A percentile compares a stretch with the other conserved stretches of the same genome.
Conservation (phyloP, 2,797 vertebrate species). For the Gymnoscopelus braueri region DNA sequence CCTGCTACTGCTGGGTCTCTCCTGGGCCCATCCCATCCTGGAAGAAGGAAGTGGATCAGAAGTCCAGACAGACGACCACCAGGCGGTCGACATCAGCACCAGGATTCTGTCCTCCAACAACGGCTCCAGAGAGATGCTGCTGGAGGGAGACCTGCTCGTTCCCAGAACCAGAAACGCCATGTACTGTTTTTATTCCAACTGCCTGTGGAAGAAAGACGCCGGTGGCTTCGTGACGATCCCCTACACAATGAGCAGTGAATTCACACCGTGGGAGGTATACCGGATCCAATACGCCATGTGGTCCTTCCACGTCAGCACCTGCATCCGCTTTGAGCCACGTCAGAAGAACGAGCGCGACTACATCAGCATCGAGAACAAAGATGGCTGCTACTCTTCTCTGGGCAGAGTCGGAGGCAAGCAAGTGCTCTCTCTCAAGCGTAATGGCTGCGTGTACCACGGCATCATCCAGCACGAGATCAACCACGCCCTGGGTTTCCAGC, state of each 20-base stretch:
- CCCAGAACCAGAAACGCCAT: constrained; percentile 16
- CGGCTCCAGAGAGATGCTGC: constrained; percentile 35
- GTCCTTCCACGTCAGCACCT: constrained; percentile 31
- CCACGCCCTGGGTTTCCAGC: constrained; percentile 75
- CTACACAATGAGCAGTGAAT: constrained; percentile 34
- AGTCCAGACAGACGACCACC: not conserved
- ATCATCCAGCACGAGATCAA: constrained; percentile 73
- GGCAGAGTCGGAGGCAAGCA: constrained; percentile 74
- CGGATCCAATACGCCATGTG: constrained; percentile 35
- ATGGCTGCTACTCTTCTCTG: constrained; percentile 73
- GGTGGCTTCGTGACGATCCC: constrained; percentile 40
- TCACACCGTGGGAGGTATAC: constrained; percentile 5
- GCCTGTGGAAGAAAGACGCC: constrained; percentile 42
- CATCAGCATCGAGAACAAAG: constrained; percentile 44
- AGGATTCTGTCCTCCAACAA: constrained; percentile 41
- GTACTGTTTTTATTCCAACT: not conserved
- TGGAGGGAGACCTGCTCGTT: constrained; percentile 47
- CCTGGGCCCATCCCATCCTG: constrained; percentile 15
- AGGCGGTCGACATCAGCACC: constrained; percentile 29
- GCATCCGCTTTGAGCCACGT: constrained; percentile 43
- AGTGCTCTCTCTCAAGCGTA: constrained; percentile 70
- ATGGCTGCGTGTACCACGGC: constrained; percentile 30
- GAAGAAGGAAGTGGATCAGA: constrained; percentile 15
- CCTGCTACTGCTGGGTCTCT: constrained; percentile 35
- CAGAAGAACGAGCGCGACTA: constrained; percentile 34